Evolutionary conservation across 2,888 invertebrate species (phyloP).

Genomic region (Phania funesta): DNA sequence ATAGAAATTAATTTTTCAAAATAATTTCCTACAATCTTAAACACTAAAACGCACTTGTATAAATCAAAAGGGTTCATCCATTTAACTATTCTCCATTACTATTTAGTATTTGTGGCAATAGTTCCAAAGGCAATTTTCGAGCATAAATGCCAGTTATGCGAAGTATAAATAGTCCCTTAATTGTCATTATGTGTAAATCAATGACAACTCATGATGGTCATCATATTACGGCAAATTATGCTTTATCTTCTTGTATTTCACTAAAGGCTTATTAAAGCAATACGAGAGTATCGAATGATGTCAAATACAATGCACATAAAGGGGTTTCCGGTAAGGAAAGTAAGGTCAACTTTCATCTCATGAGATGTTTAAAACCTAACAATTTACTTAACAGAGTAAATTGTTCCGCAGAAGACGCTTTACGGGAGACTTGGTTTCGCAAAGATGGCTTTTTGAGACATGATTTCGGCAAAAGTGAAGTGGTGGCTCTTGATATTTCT

Average conservation of each 20-base stretch:
- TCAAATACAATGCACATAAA: conserved; percentile 7
- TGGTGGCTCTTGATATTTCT: too few species aligned
- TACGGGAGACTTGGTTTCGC: too few species aligned
- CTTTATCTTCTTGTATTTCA: conserved; percentile 46
- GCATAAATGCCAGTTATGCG: not conserved
- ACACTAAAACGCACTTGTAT: not conserved
- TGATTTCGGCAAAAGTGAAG: too few species aligned
- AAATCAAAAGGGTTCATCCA: not conserved
- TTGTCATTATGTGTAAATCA: conserved; percentile 66
- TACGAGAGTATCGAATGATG: conserved; percentile 39
- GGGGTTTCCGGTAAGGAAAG: too few species aligned
- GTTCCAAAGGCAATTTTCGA: not conserved
- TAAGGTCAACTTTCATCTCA: too few species aligned
- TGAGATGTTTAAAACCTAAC: too few species aligned
- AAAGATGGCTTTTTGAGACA: too few species aligned
- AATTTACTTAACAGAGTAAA: too few species aligned
- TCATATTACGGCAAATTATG: conserved; percentile 64
- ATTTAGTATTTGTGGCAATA: not conserved
- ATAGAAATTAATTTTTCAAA: too few species aligned
- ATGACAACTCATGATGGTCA: conserved; percentile 55
- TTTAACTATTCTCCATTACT: not conserved
- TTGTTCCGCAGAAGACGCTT: too few species aligned
- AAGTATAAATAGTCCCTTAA: conserved; percentile 44
- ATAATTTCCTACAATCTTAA: too few species aligned
- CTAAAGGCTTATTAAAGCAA: conserved; percentile 33